Conservation (phyloP, 1,140 invertebrate species). For the Hermatobates lingyangjiaoensis region DNA sequence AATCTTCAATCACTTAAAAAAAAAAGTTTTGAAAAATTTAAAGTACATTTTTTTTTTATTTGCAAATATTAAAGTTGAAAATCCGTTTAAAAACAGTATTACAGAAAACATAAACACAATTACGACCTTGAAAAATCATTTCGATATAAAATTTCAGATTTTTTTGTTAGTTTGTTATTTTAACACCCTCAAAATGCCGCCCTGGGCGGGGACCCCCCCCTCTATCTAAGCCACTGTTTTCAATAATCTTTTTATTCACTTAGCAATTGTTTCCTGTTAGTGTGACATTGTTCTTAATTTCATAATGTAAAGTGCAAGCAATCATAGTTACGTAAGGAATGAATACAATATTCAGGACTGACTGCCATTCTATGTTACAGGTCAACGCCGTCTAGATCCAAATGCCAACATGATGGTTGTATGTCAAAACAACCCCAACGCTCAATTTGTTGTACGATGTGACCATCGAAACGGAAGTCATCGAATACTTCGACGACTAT, state of each 20-base stretch:
- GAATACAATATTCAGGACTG: too few species aligned
- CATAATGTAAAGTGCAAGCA: conserved; percentile 1
- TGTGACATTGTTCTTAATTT: background rate
- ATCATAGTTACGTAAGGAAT: background rate
- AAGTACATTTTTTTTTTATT: too few species aligned
- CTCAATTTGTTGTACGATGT: conserved; percentile 28
- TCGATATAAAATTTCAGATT: too few species aligned
- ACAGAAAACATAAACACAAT: too few species aligned
- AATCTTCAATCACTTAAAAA: too few species aligned
- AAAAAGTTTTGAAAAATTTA: too few species aligned
- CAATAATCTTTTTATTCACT: background rate
- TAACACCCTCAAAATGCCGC: background rate
- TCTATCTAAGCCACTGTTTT: background rate
- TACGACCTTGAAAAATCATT: too few species aligned
- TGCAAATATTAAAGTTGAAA: too few species aligned
- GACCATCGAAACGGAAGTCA: conserved; percentile 22
- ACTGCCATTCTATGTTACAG: conserved; percentile 22
- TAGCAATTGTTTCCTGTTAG: background rate
- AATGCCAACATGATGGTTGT: conserved; percentile 26
- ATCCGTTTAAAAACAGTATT: too few species aligned
- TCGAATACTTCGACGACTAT: conserved; percentile 3
- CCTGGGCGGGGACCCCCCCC: too few species aligned
- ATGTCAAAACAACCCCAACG: conserved; percentile 30
- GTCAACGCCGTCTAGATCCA: conserved; percentile 27
- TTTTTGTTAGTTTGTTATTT: too few species aligned